A percentile compares a stretch with the other conserved stretches of the same genome.
Conservation (phyloP, 2,888 invertebrate genomes). For the Megastigmus dorsalis region DNA sequence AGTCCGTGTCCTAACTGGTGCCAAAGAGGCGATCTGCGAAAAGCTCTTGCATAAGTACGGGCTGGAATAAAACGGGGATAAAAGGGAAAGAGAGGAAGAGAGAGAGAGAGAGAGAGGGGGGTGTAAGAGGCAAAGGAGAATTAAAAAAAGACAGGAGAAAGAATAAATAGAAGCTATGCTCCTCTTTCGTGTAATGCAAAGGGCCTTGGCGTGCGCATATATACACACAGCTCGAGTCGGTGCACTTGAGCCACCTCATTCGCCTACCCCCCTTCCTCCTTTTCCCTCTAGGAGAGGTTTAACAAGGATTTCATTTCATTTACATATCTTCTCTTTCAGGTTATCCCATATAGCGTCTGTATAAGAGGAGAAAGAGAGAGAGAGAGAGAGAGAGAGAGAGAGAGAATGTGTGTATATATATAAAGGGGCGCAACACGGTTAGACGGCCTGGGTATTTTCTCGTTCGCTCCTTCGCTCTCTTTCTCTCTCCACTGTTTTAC, state of each 20-base stretch:
- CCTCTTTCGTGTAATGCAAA: conserved; percentile 1
- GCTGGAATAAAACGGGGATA: conserved; percentile 5
- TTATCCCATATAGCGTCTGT: conserved; percentile 33
- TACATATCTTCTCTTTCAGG: conserved; percentile 59
- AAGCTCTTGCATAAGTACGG: not conserved
- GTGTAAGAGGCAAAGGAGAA: too few species aligned
- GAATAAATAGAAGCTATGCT: conserved; percentile 30
- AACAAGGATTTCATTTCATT: conserved; percentile 66
- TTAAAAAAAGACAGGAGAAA: conserved; percentile 1
- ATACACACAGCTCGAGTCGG: not conserved
- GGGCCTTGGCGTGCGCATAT: not conserved
- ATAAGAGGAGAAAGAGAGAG: too few species aligned
- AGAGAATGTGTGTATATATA: conserved; percentile 33
- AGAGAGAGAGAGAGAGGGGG: not conserved
- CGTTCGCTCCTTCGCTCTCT: not conserved
- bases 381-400: too few species aligned
- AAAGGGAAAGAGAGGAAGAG: not conserved
- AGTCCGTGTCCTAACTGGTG: conserved; percentile 20
- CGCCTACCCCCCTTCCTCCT: not conserved
- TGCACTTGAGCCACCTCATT: conserved; percentile 3
- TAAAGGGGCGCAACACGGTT: not conserved
- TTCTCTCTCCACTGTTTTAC: conserved; percentile 44
- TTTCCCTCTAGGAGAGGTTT: conserved; percentile 51
- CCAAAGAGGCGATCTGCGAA: conserved; percentile 5
- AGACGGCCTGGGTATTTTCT: not conserved